A percentile compares a stretch with the other conserved stretches of the same genome.
phyloP scores from a whole-genome alignment of 2,113 vertebrate genomes.

The Pseudopipra pipra region DNA sequence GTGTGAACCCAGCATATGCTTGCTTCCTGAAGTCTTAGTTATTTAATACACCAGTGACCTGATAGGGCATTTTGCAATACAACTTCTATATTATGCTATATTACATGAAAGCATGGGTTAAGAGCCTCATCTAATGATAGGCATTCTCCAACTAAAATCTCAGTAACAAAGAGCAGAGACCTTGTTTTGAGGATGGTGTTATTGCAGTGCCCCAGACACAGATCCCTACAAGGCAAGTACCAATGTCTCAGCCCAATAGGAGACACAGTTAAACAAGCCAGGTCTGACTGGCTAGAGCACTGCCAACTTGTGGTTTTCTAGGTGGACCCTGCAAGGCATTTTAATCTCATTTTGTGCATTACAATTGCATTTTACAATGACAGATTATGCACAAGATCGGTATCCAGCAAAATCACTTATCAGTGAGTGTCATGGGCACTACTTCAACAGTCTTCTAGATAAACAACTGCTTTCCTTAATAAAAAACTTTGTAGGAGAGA shows the following conservation, averaged over 20 bases:
- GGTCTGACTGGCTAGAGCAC: background rate
- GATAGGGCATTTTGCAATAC: background rate
- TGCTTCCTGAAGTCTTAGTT: background rate
- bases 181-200: background rate
- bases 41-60: background rate
- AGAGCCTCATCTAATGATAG: background rate
- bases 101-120: background rate
- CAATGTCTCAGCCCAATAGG: background rate
- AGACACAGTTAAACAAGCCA: background rate
- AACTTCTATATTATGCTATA: background rate
- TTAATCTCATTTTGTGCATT: background rate
- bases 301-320: background rate
- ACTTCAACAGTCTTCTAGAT: background rate
- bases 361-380: background rate
- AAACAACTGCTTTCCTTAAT: background rate
- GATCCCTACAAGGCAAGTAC: background rate
- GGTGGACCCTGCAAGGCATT: background rate
- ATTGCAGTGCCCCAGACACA: background rate
- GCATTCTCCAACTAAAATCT: background rate
- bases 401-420: background rate
- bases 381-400: background rate
- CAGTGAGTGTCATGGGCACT: background rate
- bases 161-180: background rate
- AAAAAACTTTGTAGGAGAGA: background rate
- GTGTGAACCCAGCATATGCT: background rate